phyloP scores from a whole-genome alignment of 2,113 vertebrate species.

The Acanthisitta chloris region DNA sequence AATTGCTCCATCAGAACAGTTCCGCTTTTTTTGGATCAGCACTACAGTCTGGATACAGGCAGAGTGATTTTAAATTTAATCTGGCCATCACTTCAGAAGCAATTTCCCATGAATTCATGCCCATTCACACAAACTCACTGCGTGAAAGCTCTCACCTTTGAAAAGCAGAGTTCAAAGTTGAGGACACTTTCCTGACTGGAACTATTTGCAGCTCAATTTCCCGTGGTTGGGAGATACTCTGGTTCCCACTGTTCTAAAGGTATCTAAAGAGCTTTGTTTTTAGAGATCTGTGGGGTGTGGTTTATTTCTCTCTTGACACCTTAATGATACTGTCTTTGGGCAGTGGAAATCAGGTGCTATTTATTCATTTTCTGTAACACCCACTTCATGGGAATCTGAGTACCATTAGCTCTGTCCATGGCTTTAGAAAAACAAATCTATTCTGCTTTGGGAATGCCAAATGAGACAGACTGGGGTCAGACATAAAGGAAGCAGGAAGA shows the following conservation, averaged over 20 bases:
- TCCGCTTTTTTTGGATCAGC: not conserved
- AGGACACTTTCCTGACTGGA: not conserved
- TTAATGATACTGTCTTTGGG: not conserved
- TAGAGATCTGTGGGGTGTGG: rapidly evolving
- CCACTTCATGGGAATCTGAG: constrained; percentile 30
- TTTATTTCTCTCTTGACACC: not conserved
- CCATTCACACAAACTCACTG: not conserved
- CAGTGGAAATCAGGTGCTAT: constrained; percentile 28
- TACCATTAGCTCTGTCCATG: not conserved
- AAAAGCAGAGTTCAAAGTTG: constrained; percentile 30
- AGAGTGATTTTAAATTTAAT: not conserved
- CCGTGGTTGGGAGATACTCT: not conserved
- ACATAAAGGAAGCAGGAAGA: constrained; percentile 57
- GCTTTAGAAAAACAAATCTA: constrained; percentile 31
- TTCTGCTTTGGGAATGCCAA: constrained; percentile 3
- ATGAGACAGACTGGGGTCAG: not conserved
- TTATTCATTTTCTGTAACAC: constrained; percentile 16
- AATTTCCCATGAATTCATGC: constrained; percentile 1
- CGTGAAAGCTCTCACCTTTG: not conserved
- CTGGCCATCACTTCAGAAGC: not conserved
- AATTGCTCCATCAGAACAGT: not conserved
- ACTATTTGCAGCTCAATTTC: not conserved
- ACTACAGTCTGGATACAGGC: not conserved
- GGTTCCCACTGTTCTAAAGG: not conserved
- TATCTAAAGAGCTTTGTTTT: not conserved